Evolutionary conservation across 2,113 vertebrate species (phyloP).

Genomic region (Heterotilapia buettikoferi): DNA sequence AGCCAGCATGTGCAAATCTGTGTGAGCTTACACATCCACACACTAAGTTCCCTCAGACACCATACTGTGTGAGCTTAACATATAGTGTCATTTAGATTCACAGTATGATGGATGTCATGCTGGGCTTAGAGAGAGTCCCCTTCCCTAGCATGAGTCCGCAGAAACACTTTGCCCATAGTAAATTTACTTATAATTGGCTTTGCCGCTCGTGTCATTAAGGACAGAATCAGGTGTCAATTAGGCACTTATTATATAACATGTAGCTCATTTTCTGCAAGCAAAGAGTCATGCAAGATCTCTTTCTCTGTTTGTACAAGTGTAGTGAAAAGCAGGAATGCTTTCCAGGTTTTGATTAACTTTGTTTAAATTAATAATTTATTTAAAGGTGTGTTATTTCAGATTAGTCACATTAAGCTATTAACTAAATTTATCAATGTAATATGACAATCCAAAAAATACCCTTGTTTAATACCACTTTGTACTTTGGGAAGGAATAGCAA

Average conservation of each 20-base stretch:
- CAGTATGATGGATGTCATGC: slow-evolving; percentile 29
- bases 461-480: background rate
- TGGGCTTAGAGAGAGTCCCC: slow-evolving; percentile 12
- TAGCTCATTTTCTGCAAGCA: background rate
- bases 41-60: slow-evolving; percentile 20
- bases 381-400: background rate
- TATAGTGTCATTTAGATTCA: slow-evolving; percentile 44
- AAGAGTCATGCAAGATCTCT: background rate
- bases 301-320: background rate
- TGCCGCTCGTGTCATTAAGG: slow-evolving; percentile 7
- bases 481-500: background rate
- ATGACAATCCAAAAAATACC: background rate
- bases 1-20: slow-evolving; percentile 8
- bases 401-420: background rate
- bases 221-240: slow-evolving; percentile 2
- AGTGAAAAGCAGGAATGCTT: background rate
- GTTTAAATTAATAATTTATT: background rate
- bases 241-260: background rate
- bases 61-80: slow-evolving; percentile 32
- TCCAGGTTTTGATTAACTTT: background rate
- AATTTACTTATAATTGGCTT: slow-evolving; percentile 36
- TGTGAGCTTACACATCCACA: slow-evolving; percentile 17
- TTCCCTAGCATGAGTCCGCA: background rate
- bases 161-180: slow-evolving; percentile 1
- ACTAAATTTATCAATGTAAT: too few species aligned